Percentiles rank a stretch among this genome's conserved stretches.
These are phyloP conservation scores for Neolamprologus multifasciatus DNA, from an alignment of 2,797 vertebrate species.

Conservation along the genomic window DNA sequence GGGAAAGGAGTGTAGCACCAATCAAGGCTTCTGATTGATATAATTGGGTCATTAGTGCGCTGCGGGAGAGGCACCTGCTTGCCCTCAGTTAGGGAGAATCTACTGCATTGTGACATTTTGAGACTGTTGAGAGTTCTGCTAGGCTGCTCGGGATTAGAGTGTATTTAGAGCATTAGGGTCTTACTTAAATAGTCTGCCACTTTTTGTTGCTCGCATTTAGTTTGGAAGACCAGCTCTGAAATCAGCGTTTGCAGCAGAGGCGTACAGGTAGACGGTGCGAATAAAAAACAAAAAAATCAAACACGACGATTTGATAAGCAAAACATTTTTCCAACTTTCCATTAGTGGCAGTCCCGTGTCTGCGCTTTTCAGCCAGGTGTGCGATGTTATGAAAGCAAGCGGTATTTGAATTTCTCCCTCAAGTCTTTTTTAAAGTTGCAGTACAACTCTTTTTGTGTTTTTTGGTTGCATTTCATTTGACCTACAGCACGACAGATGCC, in stretches of 20 bases:
- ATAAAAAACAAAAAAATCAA: neutral
- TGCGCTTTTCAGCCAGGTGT: neutral
- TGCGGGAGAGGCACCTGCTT: conserved; percentile 73
- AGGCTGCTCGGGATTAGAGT: conserved; percentile 55
- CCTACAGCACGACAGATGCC: neutral
- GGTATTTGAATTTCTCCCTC: neutral
- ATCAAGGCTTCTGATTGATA: conserved; percentile 80
- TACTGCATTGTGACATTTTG: conserved; percentile 70
- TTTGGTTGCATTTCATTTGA: neutral
- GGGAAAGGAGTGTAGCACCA: conserved; percentile 65
- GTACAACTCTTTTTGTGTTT: neutral
- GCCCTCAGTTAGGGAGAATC: conserved; percentile 66
- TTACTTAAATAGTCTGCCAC: conserved; percentile 50
- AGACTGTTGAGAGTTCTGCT: conserved; percentile 58
- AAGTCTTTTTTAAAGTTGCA: neutral
- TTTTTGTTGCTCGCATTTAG: conserved; percentile 9
- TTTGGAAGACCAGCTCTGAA: neutral
- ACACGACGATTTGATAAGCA: neutral
- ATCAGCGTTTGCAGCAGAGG: neutral
- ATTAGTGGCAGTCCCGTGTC: neutral
- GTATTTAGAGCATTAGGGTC: conserved; percentile 58
- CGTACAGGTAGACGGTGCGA: neutral
- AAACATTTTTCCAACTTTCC: neutral
- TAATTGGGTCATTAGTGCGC: conserved; percentile 80
- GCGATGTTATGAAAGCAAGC: neutral